Evolutionary conservation across 2,113 vertebrate genomes (phyloP).

Genomic region (Bufo bufo): DNA sequence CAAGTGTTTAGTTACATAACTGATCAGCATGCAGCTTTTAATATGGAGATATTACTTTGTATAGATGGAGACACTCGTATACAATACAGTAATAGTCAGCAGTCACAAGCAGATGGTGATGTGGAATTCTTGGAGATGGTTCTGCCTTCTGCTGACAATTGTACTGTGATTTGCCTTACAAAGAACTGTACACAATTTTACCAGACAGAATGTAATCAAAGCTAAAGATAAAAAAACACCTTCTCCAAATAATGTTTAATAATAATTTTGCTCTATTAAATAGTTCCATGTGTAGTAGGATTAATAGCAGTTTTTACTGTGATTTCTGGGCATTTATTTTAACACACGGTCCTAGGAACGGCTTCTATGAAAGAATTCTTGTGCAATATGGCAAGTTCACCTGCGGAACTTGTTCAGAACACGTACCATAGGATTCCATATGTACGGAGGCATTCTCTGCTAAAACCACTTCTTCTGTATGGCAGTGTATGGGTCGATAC

Average conservation of each 20-base stretch:
- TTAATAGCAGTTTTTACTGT: neutral
- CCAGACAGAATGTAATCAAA: neutral
- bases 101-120: neutral
- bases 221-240: neutral
- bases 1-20: neutral
- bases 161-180: neutral
- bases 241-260: conserved; percentile 11
- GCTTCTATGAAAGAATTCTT: too few species aligned
- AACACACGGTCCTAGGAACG: too few species aligned
- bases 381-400: too few species aligned
- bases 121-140: neutral
- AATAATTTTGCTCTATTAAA: neutral
- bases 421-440: too few species aligned
- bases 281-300: neutral
- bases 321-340: too few species aligned
- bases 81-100: neutral
- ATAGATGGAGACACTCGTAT: too few species aligned
- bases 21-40: neutral
- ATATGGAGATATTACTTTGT: too few species aligned
- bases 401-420: too few species aligned
- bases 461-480: too few species aligned
- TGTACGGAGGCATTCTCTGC: too few species aligned
- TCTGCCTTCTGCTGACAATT: conserved; percentile 3
- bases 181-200: neutral
- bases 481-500: too few species aligned